These are phyloP conservation scores for Todiramphus chloris DNA, from an alignment of 2,113 vertebrate genomes.

Conservation along the genomic window DNA sequence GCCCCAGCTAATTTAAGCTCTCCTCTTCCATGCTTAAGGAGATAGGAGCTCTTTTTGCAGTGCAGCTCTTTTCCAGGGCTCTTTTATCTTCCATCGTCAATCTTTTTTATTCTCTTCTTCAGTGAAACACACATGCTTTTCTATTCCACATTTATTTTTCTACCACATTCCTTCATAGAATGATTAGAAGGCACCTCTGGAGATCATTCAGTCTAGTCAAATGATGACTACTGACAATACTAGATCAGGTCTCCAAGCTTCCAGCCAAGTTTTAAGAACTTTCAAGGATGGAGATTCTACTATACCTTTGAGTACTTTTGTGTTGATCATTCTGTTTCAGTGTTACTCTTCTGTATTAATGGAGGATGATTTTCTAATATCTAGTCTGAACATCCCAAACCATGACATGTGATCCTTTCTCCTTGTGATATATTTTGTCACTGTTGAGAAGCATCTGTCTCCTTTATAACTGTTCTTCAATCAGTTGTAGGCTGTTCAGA, in stretches of 20 bases:
- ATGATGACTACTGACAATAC: not conserved
- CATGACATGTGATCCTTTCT: not conserved
- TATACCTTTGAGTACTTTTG: not conserved
- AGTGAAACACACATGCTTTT: not conserved
- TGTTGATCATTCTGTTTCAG: not conserved
- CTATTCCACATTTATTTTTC: not conserved
- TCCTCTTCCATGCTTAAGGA: not conserved
- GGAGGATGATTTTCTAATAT: not conserved
- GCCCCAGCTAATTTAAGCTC: not conserved
- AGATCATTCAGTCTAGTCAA: not conserved
- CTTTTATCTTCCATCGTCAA: not conserved
- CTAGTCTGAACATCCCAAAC: not conserved
- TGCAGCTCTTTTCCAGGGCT: not conserved
- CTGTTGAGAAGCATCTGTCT: not conserved
- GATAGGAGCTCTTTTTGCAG: not conserved
- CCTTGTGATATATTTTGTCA: not conserved
- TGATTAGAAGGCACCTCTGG: not conserved
- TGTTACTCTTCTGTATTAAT: not conserved
- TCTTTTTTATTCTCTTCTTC: not conserved
- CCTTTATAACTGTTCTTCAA: not conserved
- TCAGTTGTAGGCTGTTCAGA: not conserved
- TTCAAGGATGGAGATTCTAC: not conserved
- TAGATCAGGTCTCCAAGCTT: not conserved
- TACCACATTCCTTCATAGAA: not conserved
- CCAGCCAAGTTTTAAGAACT: not conserved